phyloP scores from a whole-genome alignment of 2,113 vertebrate species.

The Takifugu bimaculatus region DNA sequence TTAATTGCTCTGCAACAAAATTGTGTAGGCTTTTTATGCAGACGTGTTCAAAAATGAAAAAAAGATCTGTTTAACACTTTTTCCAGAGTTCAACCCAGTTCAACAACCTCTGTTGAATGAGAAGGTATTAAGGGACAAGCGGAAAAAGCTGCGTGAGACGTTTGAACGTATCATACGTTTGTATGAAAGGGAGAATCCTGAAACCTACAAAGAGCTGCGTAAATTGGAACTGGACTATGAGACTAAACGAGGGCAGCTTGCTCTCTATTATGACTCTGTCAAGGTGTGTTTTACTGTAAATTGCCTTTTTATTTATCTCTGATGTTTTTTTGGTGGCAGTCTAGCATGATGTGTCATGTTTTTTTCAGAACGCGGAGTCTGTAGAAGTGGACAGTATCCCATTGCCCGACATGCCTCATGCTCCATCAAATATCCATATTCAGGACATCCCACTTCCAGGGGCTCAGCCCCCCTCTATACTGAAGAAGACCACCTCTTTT shows the following conservation, averaged over 20 bases:
- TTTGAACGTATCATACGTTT: slow-evolving; percentile 94
- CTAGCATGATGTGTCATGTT: background rate
- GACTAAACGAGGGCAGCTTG: slow-evolving; percentile 92
- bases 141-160: slow-evolving; percentile 96
- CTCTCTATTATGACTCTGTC: slow-evolving; percentile 96
- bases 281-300: slow-evolving; percentile 77
- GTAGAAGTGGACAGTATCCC: slow-evolving; percentile 98
- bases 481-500: slow-evolving; percentile 90
- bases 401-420: slow-evolving; percentile 96
- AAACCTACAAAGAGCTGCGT: slow-evolving; percentile 92
- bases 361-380: slow-evolving; percentile 90
- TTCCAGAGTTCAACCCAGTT: slow-evolving; percentile 93
- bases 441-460: slow-evolving; percentile 97
- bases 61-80: background rate
- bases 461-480: slow-evolving; percentile 95
- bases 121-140: slow-evolving; percentile 94
- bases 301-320: background rate
- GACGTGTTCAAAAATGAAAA: background rate
- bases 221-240: slow-evolving; percentile 94
- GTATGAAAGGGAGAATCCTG: slow-evolving; percentile 95
- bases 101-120: slow-evolving; percentile 94
- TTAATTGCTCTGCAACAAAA: too few relatives aligned
- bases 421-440: slow-evolving; percentile 95
- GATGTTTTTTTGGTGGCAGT: background rate
- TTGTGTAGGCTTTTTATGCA: background rate